Evolutionary conservation across 2,113 vertebrate genomes (phyloP).

Genomic region (Phalacrocorax brasilianus): DNA sequence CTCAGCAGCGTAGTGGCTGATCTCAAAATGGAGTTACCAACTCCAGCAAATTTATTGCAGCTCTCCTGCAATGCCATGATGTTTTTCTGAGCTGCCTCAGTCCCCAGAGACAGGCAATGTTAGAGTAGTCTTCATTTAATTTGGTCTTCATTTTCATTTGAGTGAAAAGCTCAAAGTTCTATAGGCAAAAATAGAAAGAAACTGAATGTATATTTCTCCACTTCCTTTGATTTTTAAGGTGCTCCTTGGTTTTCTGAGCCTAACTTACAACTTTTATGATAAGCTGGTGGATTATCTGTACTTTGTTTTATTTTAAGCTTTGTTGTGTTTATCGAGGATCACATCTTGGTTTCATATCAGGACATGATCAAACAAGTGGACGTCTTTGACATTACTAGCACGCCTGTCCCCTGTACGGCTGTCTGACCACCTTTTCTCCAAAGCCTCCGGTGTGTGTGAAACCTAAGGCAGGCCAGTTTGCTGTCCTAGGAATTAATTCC

Average conservation of each 20-base stretch:
- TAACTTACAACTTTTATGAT: accelerated
- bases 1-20: accelerated
- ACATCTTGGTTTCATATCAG: background rate
- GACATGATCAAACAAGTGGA: background rate
- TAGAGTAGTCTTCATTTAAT: background rate
- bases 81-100: background rate
- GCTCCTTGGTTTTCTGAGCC: background rate
- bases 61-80: accelerated
- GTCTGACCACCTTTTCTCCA: background rate
- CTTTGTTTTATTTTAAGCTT: background rate
- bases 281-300: background rate
- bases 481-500: background rate
- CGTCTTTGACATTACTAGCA: background rate
- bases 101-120: background rate
- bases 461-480: background rate
- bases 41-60: background rate
- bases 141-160: background rate
- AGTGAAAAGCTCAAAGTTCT: background rate
- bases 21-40: background rate
- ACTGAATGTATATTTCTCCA: background rate
- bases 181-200: background rate
- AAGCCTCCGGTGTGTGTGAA: accelerated
- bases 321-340: background rate
- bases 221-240: background rate
- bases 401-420: background rate